Evolutionary conservation across 30 jellyfish, hydroid and myxozoan genomes (phyloP).

Genomic region (Hydractinia echinata): DNA sequence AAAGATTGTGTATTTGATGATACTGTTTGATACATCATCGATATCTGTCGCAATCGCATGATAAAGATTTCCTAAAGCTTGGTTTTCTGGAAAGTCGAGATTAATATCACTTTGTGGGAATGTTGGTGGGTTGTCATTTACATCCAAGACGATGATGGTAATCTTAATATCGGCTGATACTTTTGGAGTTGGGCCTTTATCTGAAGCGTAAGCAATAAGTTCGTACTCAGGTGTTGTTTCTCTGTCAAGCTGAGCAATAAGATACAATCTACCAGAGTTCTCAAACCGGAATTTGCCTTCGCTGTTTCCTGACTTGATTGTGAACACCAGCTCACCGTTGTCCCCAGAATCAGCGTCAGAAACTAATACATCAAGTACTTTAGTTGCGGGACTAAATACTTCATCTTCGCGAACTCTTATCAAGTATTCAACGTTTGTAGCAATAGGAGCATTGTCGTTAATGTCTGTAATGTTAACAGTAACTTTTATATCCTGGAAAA

Average conservation of each 20-base stretch:
- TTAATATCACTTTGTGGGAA: slow-evolving; percentile 22
- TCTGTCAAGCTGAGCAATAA: slow-evolving; percentile 63
- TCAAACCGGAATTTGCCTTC: neutral
- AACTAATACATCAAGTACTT: slow-evolving; percentile 29
- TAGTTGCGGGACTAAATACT: neutral
- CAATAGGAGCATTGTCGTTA: slow-evolving; percentile 84
- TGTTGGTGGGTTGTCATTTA: slow-evolving; percentile 70
- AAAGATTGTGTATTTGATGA: slow-evolving; percentile 13
- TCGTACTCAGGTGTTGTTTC: slow-evolving; percentile 57
- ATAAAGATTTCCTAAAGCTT: neutral
- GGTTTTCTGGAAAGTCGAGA: neutral
- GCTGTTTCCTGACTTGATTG: neutral
- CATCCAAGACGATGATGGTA: slow-evolving; percentile 40
- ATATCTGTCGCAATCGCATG: slow-evolving; percentile 40
- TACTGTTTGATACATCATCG: slow-evolving; percentile 43
- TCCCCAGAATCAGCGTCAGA: slow-evolving; percentile 40
- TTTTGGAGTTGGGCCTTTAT: slow-evolving; percentile 67
- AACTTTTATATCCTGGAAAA: slow-evolving; percentile 48
- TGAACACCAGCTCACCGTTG: slow-evolving; percentile 15
- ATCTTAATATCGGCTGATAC: slow-evolving; percentile 51
- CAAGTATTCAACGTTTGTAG: slow-evolving; percentile 25
- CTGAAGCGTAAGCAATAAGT: slow-evolving; percentile 60
- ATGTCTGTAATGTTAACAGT: slow-evolving; percentile 52
- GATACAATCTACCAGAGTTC: slow-evolving; percentile 8
- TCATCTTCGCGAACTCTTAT: neutral